These are phyloP conservation scores for Phocoena phocoena DNA, from an alignment of 2,113 vertebrate species.

Conservation along the genomic window DNA sequence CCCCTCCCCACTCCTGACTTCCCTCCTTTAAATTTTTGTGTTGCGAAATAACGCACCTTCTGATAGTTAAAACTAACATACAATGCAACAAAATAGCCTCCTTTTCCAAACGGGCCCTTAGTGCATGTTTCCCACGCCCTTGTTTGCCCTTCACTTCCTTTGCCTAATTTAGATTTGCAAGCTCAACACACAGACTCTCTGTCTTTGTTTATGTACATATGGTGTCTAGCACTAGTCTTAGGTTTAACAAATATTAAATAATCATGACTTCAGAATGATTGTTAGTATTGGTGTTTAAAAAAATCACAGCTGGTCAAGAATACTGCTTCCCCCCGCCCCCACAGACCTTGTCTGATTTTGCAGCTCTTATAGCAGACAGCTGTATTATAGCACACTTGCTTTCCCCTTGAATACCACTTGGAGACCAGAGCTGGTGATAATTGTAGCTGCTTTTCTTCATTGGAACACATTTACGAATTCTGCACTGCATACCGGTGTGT, in stretches of 20 bases:
- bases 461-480: background rate
- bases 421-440: conserved; percentile 27
- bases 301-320: conserved; percentile 45
- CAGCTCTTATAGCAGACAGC: background rate
- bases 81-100: background rate
- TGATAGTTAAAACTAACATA: conserved; percentile 43
- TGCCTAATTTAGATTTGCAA: conserved; percentile 64
- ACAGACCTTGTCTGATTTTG: conserved; percentile 44
- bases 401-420: conserved; percentile 49
- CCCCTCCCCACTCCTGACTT: background rate
- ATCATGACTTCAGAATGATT: conserved; percentile 58
- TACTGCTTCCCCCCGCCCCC: background rate
- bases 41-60: conserved; percentile 4
- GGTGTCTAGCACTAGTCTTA: conserved; percentile 22
- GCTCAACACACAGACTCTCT: background rate
- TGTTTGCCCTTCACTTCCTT: conserved; percentile 57
- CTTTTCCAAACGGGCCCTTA: background rate
- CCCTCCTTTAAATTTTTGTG: conserved; percentile 15
- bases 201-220: conserved; percentile 60
- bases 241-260: conserved; percentile 66
- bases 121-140: conserved; percentile 50
- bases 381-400: background rate
- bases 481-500: background rate
- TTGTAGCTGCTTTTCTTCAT: background rate
- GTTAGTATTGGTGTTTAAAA: conserved; percentile 46